Base-by-base conservation (phyloP, 37 sponge, comb jelly and placozoan genomes). In the Cladorhizidae sp. region DNA sequence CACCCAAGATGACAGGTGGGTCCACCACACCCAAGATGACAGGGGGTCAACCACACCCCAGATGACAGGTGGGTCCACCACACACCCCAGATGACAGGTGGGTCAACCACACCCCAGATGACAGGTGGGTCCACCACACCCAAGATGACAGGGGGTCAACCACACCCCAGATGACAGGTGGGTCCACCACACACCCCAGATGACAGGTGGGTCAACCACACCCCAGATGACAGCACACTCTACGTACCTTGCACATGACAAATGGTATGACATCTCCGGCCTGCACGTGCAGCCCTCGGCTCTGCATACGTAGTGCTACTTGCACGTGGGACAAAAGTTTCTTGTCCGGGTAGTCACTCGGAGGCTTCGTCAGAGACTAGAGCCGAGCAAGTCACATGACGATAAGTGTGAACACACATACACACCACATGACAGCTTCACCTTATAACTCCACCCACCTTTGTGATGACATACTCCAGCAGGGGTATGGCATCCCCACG, bases 211-310 rank as follows among this genome's bases (percentile, higher is more conserved):
- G n/a, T n/a, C n/a, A n/a, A n/a, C n/a, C n/a, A n/a, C n/a, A n/a
- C n/a, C n/a, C n/a, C n/a, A 17, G 55, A 59, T 59, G 17, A 59
- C 5, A 23, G 6, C 28, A 28, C 26, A 62, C 40, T 26, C 50
- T 36, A 18, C 56, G 67, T 9, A 83, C 89, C 80, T 90, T 64
- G 74, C 99, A 98, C 56, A 98, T 94, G 32, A 96, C 73, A 65
- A 96, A 98, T 26, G 97, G 96, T 5, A 98, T 87, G 38, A 91
- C 96, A 75, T 98, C 96, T 50, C 99, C 99, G 65, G 93, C 57
- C 43, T 91, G 90, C 18, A 96, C 92, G 20, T 83, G 79, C 36
- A 55, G 39, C 28, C 88, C 80, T 40, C 92, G 80, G 41, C 80
- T 63, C 37, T 76, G 86, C 87, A 98, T 73, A 32, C 99, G 64